Evolutionary conservation across 2,888 invertebrate genomes (phyloP), one percentile per base, ranked within the genome.

Genomic region (Dioctria rufipes): DNA sequence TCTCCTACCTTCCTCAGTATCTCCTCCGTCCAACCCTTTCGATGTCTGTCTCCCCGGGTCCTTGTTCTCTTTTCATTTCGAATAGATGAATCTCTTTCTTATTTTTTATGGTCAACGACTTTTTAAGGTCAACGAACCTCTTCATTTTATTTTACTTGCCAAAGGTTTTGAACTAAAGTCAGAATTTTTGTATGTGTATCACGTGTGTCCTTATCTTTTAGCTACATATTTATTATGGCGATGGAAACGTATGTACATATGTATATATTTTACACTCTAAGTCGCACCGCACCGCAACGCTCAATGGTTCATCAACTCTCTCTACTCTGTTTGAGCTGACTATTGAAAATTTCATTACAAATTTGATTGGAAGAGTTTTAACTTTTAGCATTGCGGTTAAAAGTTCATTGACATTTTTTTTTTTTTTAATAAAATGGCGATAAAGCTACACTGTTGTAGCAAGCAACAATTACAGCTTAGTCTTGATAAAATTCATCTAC

Each of bases 31-130:
- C 73, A 54, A 60, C 73, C 73, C 60, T 58, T 73, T 46, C 37
- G 8, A 42, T 51, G 69, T 69, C 49, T 49, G 46, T 11, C 37
- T n/a, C 54, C n/a, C 3, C n/a, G 54, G 5, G 5, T 25, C n/a
- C 8, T 39, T 63, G 63, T 63, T 13, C 3, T 25, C 37, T 63
- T 63, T 60, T 60, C 5, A 11, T 40, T 63, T 39, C 63, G 37
- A 60, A n/a, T 75, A 43, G 51, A 60, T 25, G 51, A 40, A 43
- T 40, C 40, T 63, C 73, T 43, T 25, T 25, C 25, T 25, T 25
- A 75, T 43, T 54, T 25, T 25, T 25, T 25, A 25, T 75, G 60
- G 73, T 60, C 73, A 75, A 75, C 42, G 43, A 60, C 73, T 39
- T 63, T 5, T 5, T 13, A 13, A 54, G 73, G 73, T 60, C 73